Evolutionary conservation across 1,140 invertebrate species (phyloP).

Genomic region (Whitmania pigra): DNA sequence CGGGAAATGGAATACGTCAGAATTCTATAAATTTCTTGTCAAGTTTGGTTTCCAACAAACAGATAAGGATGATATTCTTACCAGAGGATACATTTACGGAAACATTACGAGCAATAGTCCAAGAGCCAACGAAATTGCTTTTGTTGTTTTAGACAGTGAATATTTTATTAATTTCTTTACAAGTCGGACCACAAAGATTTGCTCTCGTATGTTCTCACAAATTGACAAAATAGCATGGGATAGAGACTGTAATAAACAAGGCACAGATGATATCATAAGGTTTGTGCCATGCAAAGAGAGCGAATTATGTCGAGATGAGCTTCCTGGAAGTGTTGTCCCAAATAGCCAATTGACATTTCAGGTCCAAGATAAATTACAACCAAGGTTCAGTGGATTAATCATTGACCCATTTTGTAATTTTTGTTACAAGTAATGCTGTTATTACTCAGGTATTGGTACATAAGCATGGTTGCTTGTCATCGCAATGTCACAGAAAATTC

Average conservation of each 20-base stretch:
- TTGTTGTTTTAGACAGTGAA: slow-evolving; percentile 70
- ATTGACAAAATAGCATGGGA: slow-evolving; percentile 71
- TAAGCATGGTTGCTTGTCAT: slow-evolving; percentile 82
- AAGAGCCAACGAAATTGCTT: slow-evolving; percentile 56
- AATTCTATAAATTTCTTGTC: slow-evolving; percentile 78
- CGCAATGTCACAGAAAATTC: slow-evolving; percentile 47
- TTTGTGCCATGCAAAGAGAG: slow-evolving; percentile 68
- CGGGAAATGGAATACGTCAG: slow-evolving; percentile 40
- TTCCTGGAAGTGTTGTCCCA: slow-evolving; percentile 66
- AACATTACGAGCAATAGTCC: slow-evolving; percentile 65
- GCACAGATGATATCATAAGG: slow-evolving; percentile 65
- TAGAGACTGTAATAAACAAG: slow-evolving; percentile 60
- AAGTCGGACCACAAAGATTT: slow-evolving; percentile 56
- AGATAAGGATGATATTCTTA: slow-evolving; percentile 58
- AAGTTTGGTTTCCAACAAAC: slow-evolving; percentile 96
- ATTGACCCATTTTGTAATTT: neutral
- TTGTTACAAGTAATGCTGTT: neutral
- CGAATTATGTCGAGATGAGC: slow-evolving; percentile 76
- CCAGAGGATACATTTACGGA: slow-evolving; percentile 83
- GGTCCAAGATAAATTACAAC: slow-evolving; percentile 71
- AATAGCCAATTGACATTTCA: slow-evolving; percentile 84
- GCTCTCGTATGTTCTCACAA: slow-evolving; percentile 69
- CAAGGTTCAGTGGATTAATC: slow-evolving; percentile 51
- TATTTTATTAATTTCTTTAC: slow-evolving; percentile 79
- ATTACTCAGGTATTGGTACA: slow-evolving; percentile 75